Percentiles rank a stretch among this genome's conserved stretches.
phyloP scores from a whole-genome alignment of 2,113 vertebrate species.

The Ranitomeya variabilis region DNA sequence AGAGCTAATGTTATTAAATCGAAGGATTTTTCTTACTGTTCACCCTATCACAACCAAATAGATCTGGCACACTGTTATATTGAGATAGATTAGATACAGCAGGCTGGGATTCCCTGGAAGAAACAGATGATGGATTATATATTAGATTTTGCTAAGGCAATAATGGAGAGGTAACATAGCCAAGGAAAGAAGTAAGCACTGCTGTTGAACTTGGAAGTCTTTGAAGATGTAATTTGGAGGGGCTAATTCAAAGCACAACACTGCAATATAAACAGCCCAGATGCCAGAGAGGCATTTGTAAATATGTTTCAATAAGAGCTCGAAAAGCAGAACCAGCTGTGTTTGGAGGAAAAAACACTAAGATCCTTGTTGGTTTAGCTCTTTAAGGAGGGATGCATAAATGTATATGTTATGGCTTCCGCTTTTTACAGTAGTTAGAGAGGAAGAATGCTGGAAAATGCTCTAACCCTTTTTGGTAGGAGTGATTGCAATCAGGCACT shows the following conservation, averaged over 20 bases:
- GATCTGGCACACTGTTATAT: background rate
- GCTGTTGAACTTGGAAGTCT: slow-evolving; percentile 62
- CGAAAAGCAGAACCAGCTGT: slow-evolving; percentile 61
- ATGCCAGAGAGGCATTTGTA: slow-evolving; percentile 40
- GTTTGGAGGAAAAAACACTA: slow-evolving; percentile 20
- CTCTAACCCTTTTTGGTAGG: slow-evolving; percentile 39
- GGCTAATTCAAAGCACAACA: slow-evolving; percentile 67
- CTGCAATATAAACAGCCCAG: slow-evolving; percentile 22
- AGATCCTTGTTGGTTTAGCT: slow-evolving; percentile 59
- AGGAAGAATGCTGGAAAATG: slow-evolving; percentile 52
- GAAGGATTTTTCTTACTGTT: background rate
- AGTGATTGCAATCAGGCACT: slow-evolving; percentile 56
- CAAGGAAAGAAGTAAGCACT: slow-evolving; percentile 42
- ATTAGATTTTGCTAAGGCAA: slow-evolving; percentile 35
- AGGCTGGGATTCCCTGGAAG: slow-evolving; percentile 41
- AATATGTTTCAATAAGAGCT: slow-evolving; percentile 43
- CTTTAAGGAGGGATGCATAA: slow-evolving; percentile 57
- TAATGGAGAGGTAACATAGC: slow-evolving; percentile 17
- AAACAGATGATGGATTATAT: slow-evolving; percentile 15
- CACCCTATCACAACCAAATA: background rate
- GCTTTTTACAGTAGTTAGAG: slow-evolving; percentile 57
- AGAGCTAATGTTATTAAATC: background rate
- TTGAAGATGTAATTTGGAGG: slow-evolving; percentile 66
- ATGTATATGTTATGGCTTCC: slow-evolving; percentile 59
- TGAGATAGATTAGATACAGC: background rate